Conservation (phyloP, 2,113 vertebrate genomes). For the Mungos mungo region DNA sequence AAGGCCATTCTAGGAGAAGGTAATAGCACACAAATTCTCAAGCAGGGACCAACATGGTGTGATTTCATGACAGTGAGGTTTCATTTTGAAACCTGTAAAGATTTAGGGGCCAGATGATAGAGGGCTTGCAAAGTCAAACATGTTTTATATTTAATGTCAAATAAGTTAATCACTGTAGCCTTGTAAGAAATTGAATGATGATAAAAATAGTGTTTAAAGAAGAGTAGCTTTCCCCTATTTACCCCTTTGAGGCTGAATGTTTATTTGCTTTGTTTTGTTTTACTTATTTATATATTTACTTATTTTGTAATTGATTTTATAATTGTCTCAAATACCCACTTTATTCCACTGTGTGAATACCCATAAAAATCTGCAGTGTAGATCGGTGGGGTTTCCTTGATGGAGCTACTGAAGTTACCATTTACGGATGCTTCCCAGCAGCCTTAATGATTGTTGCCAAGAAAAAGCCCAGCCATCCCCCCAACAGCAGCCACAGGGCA, state of each 20-base stretch:
- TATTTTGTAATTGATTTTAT: constrained; percentile 50
- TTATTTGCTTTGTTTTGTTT: constrained; percentile 27
- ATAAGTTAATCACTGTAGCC: not conserved
- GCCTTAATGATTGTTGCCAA: not conserved
- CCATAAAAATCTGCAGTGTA: constrained; percentile 3
- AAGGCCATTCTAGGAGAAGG: not conserved
- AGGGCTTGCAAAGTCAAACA: not conserved
- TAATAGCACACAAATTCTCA: not conserved
- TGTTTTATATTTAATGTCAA: not conserved
- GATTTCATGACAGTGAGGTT: not conserved
- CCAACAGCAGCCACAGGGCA: not conserved
- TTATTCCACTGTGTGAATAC: not conserved
- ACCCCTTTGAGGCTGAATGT: not conserved
- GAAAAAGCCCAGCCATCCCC: not conserved
- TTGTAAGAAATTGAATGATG: not conserved
- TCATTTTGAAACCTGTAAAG: not conserved
- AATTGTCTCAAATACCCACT: constrained; percentile 2
- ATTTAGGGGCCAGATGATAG: not conserved
- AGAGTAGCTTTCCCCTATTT: not conserved
- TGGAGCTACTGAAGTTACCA: not conserved
- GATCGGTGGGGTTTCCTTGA: not conserved
- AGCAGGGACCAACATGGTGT: not conserved
- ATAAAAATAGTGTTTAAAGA: not conserved
- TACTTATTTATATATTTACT: constrained; percentile 51
- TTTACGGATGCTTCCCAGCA: constrained; percentile 3